Evolutionary conservation across 2,113 vertebrate species (phyloP), one percentile per base, ranked within the genome.

Genomic region (Polypterus senegalus): DNA sequence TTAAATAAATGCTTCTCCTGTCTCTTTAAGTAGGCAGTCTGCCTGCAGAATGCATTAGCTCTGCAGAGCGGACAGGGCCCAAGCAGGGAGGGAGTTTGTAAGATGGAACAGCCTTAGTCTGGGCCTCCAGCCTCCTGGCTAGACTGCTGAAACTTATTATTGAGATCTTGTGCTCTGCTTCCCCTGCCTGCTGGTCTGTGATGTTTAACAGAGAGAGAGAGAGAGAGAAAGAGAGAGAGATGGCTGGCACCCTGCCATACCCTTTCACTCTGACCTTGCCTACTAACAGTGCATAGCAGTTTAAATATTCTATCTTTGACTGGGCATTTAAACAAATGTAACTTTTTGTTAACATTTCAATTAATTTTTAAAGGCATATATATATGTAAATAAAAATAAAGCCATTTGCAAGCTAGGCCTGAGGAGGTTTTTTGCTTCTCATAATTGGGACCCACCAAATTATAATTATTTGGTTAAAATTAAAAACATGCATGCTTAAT

Each of bases 91-190:
- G 46, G 67, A 67, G 66, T 64, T 57, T 61, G 56, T 71, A 76
- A 63, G 78, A 80, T 72, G 83, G 85, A 90, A 93, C 86, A 91
- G 88, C 85, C 74, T 54, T 86, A 90, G 89, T 91, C 91, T 92
- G 85, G 85, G 87, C 88, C 88, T 81, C 78, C 86, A 89, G 89
- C 89, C 89, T 92, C 81, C 86, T 88, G 86, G 90, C 89, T 88
- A 90, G 85, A 88, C 86, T 85, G 91, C 79, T 89, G 87, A 89
- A 92, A 93, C 91, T 94, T 91, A 83, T 91, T 89, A 91, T 89
- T 89, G 91, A 87, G 89, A 86, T 89, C 84, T 87, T 85, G 88
- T 84, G 84, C 75, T 82, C 73, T 79, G 76, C 72, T 83, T 81
- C 85, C 83, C 84, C 85, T 84, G 49, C 49, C 56, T 70, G 74